Percentiles rank a stretch among this genome's conserved stretches.
phyloP scores from a whole-genome alignment of 2,113 vertebrate genomes.

The Xiphias gladius region DNA sequence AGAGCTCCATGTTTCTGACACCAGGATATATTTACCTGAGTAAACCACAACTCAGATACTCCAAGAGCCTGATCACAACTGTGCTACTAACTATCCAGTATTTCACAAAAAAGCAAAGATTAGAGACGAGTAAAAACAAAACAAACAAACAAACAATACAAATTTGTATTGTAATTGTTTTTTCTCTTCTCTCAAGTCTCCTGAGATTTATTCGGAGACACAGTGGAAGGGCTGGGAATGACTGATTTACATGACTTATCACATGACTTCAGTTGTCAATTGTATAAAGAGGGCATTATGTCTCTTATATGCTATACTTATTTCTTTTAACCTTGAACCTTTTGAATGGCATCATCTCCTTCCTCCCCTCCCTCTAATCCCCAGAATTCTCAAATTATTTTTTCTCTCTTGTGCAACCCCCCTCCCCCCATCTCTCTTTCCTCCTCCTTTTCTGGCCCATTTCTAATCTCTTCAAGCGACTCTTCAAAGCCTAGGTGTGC shows the following conservation, averaged over 20 bases:
- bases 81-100: no score
- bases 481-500: slow-evolving; percentile 92
- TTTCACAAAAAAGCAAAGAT: no score
- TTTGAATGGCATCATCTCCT: slow-evolving; percentile 17
- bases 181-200: not conserved
- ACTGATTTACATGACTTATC: slow-evolving; percentile 13
- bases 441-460: slow-evolving; percentile 66
- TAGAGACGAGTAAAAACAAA: no score
- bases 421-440: slow-evolving; percentile 29
- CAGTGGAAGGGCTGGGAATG: not conserved
- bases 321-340: slow-evolving; percentile 27
- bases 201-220: not conserved
- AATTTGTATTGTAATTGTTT: not conserved
- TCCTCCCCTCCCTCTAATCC: slow-evolving; percentile 34
- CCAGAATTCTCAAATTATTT: slow-evolving; percentile 37
- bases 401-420: slow-evolving; percentile 5
- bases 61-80: no score
- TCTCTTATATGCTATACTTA: not conserved
- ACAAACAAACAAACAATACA: no score
- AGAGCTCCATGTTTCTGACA: no score
- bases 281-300: not conserved
- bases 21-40: no score
- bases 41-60: no score
- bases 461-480: slow-evolving; percentile 83
- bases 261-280: slow-evolving; percentile 4